These are phyloP conservation scores for Acanthosepion pharaonis DNA, from an alignment of 2,888 invertebrate genomes.

Conservation along the genomic window DNA sequence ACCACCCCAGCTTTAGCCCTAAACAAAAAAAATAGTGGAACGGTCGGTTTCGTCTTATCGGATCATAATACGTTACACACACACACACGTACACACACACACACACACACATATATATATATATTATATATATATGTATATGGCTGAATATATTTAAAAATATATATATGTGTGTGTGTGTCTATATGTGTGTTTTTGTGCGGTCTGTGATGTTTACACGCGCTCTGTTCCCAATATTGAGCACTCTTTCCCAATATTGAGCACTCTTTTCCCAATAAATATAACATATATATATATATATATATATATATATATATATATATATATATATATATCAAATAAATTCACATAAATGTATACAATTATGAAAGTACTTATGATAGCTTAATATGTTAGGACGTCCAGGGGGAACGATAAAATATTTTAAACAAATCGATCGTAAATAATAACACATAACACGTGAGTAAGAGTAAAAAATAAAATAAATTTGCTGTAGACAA, in stretches of 20 bases:
- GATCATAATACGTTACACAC: too few relatives aligned
- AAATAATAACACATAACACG: not conserved
- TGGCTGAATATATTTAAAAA: too few relatives aligned
- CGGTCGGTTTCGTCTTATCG: too few relatives aligned
- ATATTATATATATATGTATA: too few relatives aligned
- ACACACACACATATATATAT: too few relatives aligned
- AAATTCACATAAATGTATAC: not conserved
- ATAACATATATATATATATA: not conserved
- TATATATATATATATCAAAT: not conserved
- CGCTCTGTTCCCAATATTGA: too few relatives aligned
- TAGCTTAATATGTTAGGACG: not conserved
- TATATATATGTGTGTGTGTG: too few relatives aligned
- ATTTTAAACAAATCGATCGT: not conserved
- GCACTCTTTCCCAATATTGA: too few relatives aligned
- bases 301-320: not conserved
- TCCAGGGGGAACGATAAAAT: constrained; percentile 14
- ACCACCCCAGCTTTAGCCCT: too few relatives aligned
- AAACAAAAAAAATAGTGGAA: too few relatives aligned
- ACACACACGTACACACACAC: not conserved
- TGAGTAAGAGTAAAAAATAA: not conserved
- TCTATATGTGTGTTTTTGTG: not conserved
- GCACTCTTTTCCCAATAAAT: too few relatives aligned
- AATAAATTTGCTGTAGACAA: not conserved
- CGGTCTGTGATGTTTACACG: too few relatives aligned
- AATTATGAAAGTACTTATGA: constrained; percentile 33